Evolutionary conservation across 1,140 invertebrate genomes (phyloP).

Genomic region (Drosophila malerkotliana): DNA sequence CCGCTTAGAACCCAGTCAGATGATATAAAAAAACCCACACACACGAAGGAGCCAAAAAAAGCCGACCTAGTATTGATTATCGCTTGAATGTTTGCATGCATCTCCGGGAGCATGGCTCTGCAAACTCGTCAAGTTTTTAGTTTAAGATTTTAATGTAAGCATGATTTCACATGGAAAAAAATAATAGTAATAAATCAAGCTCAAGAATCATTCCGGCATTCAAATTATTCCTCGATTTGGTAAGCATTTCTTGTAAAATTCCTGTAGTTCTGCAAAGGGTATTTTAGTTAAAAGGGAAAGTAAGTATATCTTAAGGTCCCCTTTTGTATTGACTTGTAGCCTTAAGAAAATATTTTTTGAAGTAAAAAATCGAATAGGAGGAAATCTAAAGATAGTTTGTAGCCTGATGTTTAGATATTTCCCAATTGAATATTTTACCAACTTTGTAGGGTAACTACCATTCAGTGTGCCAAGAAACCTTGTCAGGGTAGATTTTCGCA

Average conservation of each 20-base stretch:
- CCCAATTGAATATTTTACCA: too few relatives aligned
- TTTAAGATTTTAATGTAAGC: conserved; percentile 34
- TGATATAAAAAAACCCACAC: conserved; percentile 4
- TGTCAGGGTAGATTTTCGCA: neutral
- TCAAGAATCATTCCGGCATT: conserved; percentile 11
- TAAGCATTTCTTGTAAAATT: neutral
- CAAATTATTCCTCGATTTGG: neutral
- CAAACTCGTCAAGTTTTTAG: conserved; percentile 45
- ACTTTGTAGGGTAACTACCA: too few relatives aligned
- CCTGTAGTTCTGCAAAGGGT: too few relatives aligned
- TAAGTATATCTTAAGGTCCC: too few relatives aligned
- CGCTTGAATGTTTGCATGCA: conserved; percentile 25
- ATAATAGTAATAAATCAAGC: conserved; percentile 19
- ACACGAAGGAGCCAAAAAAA: neutral
- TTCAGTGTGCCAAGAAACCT: neutral
- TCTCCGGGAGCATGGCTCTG: conserved; percentile 29
- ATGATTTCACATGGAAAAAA: conserved; percentile 16
- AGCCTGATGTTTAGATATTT: too few relatives aligned
- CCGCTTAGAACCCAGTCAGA: neutral
- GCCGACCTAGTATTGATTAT: conserved; percentile 2
- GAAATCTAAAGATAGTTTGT: too few relatives aligned
- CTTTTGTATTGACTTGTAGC: too few relatives aligned
- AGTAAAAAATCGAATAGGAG: too few relatives aligned
- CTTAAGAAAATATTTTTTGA: too few relatives aligned
- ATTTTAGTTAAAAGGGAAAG: too few relatives aligned